These are phyloP conservation scores for Zaprionus lachaisei DNA, from an alignment of 1,140 invertebrate genomes.

Conservation along the genomic window DNA sequence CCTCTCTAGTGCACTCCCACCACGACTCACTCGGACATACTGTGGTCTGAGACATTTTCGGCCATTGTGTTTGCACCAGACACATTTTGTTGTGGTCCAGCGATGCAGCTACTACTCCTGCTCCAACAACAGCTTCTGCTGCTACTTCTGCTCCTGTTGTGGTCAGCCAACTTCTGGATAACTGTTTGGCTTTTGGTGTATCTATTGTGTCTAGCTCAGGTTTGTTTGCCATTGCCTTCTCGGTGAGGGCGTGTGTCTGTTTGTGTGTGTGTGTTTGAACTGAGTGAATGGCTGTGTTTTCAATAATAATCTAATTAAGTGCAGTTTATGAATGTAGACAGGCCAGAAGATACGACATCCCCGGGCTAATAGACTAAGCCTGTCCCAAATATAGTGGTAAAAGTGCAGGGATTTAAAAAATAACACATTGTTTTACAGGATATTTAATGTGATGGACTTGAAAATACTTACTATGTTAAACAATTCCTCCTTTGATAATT, in stretches of 20 bases:
- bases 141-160: conserved; percentile 18
- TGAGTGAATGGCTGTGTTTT: conserved; percentile 41
- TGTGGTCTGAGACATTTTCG: conserved; percentile 76
- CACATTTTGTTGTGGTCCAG: conserved; percentile 73
- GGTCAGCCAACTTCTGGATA: conserved; percentile 38
- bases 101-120: conserved; percentile 43
- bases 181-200: conserved; percentile 65
- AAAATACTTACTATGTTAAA: too few species aligned
- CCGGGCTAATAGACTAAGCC: conserved; percentile 44
- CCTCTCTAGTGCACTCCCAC: neutral
- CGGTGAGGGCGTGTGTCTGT: neutral
- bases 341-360: conserved; percentile 23
- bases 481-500: too few species aligned
- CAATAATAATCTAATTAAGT: conserved; percentile 79
- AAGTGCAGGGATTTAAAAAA: neutral
- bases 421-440: neutral
- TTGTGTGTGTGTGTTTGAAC: conserved; percentile 13
- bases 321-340: conserved; percentile 50
- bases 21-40: conserved; percentile 33
- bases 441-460: too few species aligned
- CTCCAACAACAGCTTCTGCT: neutral
- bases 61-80: conserved; percentile 69
- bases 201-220: conserved; percentile 43
- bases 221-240: conserved; percentile 42
- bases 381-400: neutral